Evolutionary conservation across 2,113 vertebrate genomes (phyloP).

Genomic region (Oryzias javanicus): DNA sequence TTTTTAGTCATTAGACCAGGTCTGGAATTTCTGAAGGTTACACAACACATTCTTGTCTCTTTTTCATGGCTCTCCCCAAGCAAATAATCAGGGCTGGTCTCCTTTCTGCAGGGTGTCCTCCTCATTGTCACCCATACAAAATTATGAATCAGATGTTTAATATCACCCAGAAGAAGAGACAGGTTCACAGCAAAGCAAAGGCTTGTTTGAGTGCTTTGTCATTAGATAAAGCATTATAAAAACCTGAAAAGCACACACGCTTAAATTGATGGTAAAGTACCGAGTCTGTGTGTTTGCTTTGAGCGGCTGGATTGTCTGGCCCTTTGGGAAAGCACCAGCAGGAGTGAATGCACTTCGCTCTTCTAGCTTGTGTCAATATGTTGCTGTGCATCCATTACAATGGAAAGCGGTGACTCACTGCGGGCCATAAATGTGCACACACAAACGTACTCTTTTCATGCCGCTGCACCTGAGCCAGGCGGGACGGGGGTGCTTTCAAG

Average conservation of each 20-base stretch:
- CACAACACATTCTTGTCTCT: constrained; percentile 66
- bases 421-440: constrained; percentile 25
- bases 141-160: constrained; percentile 38
- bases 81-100: constrained; percentile 44
- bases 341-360: constrained; percentile 18
- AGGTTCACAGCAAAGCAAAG: constrained; percentile 24
- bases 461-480: constrained; percentile 39
- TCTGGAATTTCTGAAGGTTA: constrained; percentile 73
- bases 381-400: constrained; percentile 40
- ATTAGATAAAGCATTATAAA: too few species aligned
- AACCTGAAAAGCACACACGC: constrained; percentile 1
- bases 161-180: constrained; percentile 8
- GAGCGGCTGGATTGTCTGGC: constrained; percentile 40
- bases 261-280: constrained; percentile 18
- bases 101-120: constrained; percentile 14
- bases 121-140: constrained; percentile 35
- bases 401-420: constrained; percentile 51
- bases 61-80: constrained; percentile 54
- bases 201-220: constrained; percentile 4
- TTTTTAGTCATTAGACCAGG: constrained; percentile 78
- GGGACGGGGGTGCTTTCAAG: constrained; percentile 20
- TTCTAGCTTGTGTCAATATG: constrained; percentile 48
- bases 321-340: constrained; percentile 39
- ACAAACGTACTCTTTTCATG: constrained; percentile 35
- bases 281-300: constrained; percentile 25